A percentile compares a stretch with the other conserved stretches of the same genome.
Evolutionary conservation across 2,113 vertebrate genomes (phyloP).

Genomic region (Piprites chloris): DNA sequence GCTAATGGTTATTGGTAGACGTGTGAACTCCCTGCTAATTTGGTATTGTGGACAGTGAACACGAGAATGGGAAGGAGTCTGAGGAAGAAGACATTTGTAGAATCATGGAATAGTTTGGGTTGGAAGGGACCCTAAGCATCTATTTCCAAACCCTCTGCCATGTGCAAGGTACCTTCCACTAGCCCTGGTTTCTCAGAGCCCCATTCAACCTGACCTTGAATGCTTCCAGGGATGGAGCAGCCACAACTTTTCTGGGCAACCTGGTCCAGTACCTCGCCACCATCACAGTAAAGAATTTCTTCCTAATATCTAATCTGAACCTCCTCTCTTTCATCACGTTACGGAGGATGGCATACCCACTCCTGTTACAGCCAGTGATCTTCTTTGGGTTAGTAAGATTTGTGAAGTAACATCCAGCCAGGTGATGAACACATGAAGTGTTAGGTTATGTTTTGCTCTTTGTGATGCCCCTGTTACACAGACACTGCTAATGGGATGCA

Average conservation of each 20-base stretch:
- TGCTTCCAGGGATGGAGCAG: neutral
- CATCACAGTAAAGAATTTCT: neutral
- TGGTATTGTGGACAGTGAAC: neutral
- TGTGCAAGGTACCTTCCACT: neutral
- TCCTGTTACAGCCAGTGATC: neutral
- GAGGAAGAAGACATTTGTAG: neutral
- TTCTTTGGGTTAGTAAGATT: neutral
- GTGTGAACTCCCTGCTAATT: neutral
- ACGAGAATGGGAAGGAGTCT: neutral
- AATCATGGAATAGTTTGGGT: neutral
- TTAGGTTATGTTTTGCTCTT: neutral
- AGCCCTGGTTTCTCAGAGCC: neutral
- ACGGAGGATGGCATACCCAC: neutral
- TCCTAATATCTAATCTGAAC: neutral
- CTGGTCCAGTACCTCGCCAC: neutral
- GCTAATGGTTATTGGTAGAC: neutral
- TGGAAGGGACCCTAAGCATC: neutral
- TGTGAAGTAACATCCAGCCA: neutral
- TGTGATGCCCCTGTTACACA: neutral
- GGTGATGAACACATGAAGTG: neutral
- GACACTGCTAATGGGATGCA: neutral
- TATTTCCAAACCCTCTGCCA: neutral
- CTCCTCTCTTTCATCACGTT: neutral
- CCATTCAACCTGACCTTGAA: neutral
- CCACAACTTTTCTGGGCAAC: neutral